Conservation (phyloP, 2,797 vertebrate genomes). For the Epinephelus awoara region DNA sequence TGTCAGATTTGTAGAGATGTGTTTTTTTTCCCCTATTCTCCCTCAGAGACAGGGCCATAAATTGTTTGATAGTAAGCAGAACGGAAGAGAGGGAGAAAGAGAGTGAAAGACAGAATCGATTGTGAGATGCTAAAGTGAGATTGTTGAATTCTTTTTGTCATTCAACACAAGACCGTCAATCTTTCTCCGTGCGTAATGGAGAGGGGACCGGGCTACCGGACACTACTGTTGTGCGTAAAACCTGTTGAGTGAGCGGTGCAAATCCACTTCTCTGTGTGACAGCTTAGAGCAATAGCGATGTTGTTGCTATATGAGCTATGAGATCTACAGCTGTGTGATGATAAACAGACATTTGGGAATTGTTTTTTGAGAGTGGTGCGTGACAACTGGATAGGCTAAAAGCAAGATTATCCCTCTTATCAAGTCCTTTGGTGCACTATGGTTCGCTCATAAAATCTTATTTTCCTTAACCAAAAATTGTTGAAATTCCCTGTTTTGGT, state of each 20-base stretch:
- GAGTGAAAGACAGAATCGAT: conserved; percentile 26
- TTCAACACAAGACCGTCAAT: conserved; percentile 1
- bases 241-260: conserved; percentile 57
- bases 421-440: not conserved
- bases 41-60: conserved; percentile 53
- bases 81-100: conserved; percentile 19
- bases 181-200: conserved; percentile 44
- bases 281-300: not conserved
- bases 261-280: conserved; percentile 8
- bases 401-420: conserved; percentile 12
- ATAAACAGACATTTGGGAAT: conserved; percentile 8
- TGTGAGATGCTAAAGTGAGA: conserved; percentile 18
- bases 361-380: not conserved
- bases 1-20: conserved; percentile 63
- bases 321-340: not conserved
- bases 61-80: conserved; percentile 70
- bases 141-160: conserved; percentile 19
- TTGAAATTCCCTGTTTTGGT: not conserved
- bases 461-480: not conserved
- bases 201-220: conserved; percentile 20
- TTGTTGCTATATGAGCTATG: conserved; percentile 10
- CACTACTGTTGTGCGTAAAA: conserved; percentile 43
- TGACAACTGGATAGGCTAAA: conserved; percentile 11
- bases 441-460: not conserved
- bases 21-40: conserved; percentile 39